Evolutionary conservation across 2,797 vertebrate species (phyloP), one percentile per base, ranked within the genome.

Genomic region (Poeciliopsis infans): DNA sequence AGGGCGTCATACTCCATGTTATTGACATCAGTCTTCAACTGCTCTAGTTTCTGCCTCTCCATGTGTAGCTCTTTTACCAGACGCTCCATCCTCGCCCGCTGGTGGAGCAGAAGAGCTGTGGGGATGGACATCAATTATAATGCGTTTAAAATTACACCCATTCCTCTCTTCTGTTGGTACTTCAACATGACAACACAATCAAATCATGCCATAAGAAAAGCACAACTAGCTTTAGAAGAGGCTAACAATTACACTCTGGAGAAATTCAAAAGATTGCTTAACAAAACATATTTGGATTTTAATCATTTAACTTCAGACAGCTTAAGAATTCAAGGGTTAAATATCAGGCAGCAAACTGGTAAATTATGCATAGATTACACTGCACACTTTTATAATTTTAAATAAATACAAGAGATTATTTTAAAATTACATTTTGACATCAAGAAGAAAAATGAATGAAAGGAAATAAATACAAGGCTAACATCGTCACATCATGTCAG

Each of bases 31-130:
- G 95, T 86, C 91, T 99, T 99, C 88, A 99, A 90, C 45, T 95
- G 96, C 76, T 99, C 98, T 16, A 99, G 95, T 85, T 98, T 98
- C 88, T 99, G 97, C 81, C 95, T 96, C 93, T 99, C 97, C 88
- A 96, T 85, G 92, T 95, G 95, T 89, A 99, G 94, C 36, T 98
- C 98, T 94, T 99, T 99, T 94, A 96, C 91, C 89, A 99, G 94
- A 81, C 98, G 97, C 95, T 99, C 98, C 98, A 99, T 99, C 90
- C 98, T 96, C 84, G 98, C 98, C 79, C 97, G 96, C 79, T 99
- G 98, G 95, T 99, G 98, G 86, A 99, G 96, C 90, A 99, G 95
- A 91, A 99, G 97, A 85, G 98, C 98, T 99, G 90, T n/a, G 74
- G 57, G 55, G 31, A 61, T 28, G 78, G 28, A 57, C 70, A 87